Base-by-base conservation (phyloP, 2,113 vertebrate genomes). In the Aphyosemion australe region DNA sequence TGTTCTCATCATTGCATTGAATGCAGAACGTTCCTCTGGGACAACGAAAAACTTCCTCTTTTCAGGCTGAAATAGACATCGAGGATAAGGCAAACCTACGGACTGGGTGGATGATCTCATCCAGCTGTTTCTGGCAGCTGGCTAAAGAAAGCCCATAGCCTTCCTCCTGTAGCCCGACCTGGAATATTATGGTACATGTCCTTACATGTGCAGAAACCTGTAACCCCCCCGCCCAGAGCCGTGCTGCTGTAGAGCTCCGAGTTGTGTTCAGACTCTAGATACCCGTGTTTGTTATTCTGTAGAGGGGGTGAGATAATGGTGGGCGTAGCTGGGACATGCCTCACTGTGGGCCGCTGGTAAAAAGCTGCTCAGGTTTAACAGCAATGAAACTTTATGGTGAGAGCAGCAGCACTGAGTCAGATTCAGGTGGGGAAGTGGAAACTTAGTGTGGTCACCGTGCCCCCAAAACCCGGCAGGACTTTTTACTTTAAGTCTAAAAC, bases 171-270 rank as follows among this genome's bases (percentile, higher is more conserved):
- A 71, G 63, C 67, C 9, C 34, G 7, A 37, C 34, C 34, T 63
- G 70, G 61, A 47, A 67, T 61, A 52, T 61, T 74, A 76, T 65
- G 6, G 21, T 72, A 34, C 72, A 84, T 78, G 80, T 67, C 83
- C 84, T 65, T 86, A 85, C 73, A 88, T 87, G 83, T 74, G 59
- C 70, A 87, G 58, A 68, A 61, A 45, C 19, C 32, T 51, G 46
- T n/a, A 72, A 47, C 4, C 1, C 2, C 15, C n/a, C 48, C 16
- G 26, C 26, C n/a, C 32, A 37, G 21, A 45, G n/a, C 7, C 2
- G 15, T 7, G 59, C 61, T 76, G 49, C 57, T 49, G 51, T 45
- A 61, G 32, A 50, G 31, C 26, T 63, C 43, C 48, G 52, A 52
- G 16, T 34, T 47, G 7, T 65, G 48, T 18, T 42, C 47, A 26